Percentiles rank a stretch among this genome's conserved stretches.
Conservation (phyloP, 2,113 vertebrate species). For the Mungos mungo region DNA sequence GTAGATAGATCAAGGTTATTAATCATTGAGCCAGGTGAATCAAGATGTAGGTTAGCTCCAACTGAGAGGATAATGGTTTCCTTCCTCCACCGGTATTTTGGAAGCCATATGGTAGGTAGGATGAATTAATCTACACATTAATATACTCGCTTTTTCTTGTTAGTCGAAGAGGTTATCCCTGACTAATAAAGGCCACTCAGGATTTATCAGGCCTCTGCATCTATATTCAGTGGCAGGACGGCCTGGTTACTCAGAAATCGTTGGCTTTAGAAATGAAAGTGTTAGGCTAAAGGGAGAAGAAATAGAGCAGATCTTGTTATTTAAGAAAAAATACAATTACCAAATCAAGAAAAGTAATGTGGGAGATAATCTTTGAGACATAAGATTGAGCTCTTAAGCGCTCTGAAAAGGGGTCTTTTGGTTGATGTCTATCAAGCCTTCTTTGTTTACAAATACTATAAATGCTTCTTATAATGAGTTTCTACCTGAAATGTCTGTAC, state of each 20-base stretch:
- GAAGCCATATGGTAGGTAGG: not conserved
- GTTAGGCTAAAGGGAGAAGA: constrained; percentile 21
- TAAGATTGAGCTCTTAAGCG: not conserved
- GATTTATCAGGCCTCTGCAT: not conserved
- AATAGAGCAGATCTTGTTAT: not conserved
- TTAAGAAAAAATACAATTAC: not conserved
- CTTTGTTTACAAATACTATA: constrained; percentile 9
- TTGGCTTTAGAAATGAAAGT: constrained; percentile 24
- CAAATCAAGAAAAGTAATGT: constrained; percentile 21
- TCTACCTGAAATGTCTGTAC: constrained; percentile 23
- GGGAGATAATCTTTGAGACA: not conserved
- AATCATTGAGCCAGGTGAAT: not conserved
- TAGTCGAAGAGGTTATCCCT: not conserved
- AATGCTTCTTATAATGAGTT: constrained; percentile 6
- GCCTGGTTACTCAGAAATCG: not conserved
- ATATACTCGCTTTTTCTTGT: not conserved
- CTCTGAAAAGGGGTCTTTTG: constrained; percentile 27
- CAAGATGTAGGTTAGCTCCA: not conserved
- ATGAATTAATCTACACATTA: not conserved
- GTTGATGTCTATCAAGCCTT: not conserved
- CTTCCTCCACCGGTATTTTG: not conserved
- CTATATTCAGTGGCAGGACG: not conserved
- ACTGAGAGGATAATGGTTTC: not conserved
- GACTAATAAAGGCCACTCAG: not conserved
- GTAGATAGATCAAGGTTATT: not conserved